These are phyloP conservation scores for Gambusia affinis DNA, from an alignment of 2,113 vertebrate genomes.

Conservation along the genomic window DNA sequence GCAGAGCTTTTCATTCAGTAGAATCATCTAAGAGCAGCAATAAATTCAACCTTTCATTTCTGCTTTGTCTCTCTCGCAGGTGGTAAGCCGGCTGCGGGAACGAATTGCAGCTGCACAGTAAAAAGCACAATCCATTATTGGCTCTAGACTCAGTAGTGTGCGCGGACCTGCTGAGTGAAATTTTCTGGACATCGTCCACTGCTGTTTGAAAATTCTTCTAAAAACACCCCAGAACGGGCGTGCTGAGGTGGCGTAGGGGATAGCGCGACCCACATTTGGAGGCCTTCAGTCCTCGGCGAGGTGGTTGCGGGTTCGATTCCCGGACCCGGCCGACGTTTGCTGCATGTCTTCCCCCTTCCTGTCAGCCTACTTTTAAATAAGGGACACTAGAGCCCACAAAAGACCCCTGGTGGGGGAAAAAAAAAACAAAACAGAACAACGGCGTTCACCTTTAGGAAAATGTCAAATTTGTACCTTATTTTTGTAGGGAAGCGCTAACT, in stretches of 20 bases:
- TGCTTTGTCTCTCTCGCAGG: constrained; percentile 22
- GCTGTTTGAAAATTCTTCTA: constrained; percentile 13
- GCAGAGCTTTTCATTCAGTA: neutral
- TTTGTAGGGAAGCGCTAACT: neutral
- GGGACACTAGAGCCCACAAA: too few species aligned
- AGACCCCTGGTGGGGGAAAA: too few species aligned
- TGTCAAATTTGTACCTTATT: neutral
- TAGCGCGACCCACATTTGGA: too few species aligned
- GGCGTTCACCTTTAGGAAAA: neutral
- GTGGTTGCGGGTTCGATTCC: too few species aligned
- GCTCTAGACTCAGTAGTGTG: constrained; percentile 19
- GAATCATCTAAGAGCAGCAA: neutral
- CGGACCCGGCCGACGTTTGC: too few species aligned
- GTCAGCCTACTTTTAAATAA: too few species aligned
- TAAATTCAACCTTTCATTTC: neutral
- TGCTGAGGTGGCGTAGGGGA: too few species aligned
- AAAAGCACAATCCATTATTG: constrained; percentile 17
- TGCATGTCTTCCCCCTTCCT: too few species aligned
- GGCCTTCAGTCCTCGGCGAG: too few species aligned
- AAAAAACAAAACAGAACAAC: too few species aligned
- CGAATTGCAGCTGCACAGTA: constrained; percentile 2
- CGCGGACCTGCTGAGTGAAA: neutral
- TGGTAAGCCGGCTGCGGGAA: constrained; percentile 10
- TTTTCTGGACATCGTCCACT: neutral
- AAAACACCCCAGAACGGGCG: too few species aligned